Base-by-base conservation (phyloP, 2,888 invertebrate species). In the Hydraecia micacea region DNA sequence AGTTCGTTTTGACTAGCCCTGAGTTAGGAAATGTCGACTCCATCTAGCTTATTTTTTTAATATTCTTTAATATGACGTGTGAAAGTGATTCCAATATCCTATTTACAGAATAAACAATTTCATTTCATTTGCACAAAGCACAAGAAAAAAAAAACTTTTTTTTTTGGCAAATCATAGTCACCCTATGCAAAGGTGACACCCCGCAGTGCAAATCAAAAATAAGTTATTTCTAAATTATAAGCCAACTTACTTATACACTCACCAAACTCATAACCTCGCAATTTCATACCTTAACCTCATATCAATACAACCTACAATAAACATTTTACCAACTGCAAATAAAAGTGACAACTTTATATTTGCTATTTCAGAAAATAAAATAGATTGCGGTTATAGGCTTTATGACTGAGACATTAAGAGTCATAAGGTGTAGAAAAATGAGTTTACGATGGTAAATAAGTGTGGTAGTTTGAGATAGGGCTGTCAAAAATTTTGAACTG, bases 151-250 rank as follows among this genome's bases (percentile, higher is more conserved):
- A 46, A 46, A 4, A 0, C 15, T 46, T 46, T 46, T 46, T 15
- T 46, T 46, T 46, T 46, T n/a, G 4, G 3, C 28, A 84, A 72
- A 52, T n/a, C 58, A 42, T 8, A 7, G 62, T 70, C 76, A 77
- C 78, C 86, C 73, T 79, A 69, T 7, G 66, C 11, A 39, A 66
- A 85, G 74, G 77, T 84, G 85, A 85, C 83, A 81, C 62, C 90
- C 90, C 88, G 90, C 77, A 13, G 90, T 55, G 87, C 74, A 75
- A 87, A 90, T 87, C 89, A 88, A 88, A 90, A 90, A 90, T 90
- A 85, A 87, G 81, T 88, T 75, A 79, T 79, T 49, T 69, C 77
- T 65, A 78, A 86, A 73, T 77, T 55, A 55, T 73, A 60, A 69
- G 78, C 87, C 60, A 81, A 84, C 21, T 75, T 81, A 75, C 52